These are phyloP conservation scores for Lutjanus argentimaculatus DNA, from an alignment of 2,797 vertebrate species.

Conservation along the genomic window DNA sequence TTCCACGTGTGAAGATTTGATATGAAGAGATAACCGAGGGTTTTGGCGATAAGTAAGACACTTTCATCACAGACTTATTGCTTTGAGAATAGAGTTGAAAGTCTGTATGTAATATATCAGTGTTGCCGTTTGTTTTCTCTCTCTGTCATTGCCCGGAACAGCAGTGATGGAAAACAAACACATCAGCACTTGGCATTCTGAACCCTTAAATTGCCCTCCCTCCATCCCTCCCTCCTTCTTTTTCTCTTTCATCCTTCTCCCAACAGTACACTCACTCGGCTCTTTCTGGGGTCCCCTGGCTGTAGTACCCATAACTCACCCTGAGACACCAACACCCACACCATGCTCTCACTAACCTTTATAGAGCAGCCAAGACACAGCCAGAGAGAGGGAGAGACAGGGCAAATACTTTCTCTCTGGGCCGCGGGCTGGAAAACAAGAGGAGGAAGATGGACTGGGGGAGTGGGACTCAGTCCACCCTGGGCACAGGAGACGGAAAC, in stretches of 20 bases:
- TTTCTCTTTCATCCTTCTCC: conserved; percentile 85
- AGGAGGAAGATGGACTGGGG: conserved; percentile 60
- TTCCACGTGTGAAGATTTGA: conserved; percentile 53
- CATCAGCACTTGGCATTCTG: conserved; percentile 89
- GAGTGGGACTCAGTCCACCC: conserved; percentile 53
- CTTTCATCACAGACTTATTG: conserved; percentile 76
- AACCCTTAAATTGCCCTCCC: conserved; percentile 85
- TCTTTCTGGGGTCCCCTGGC: conserved; percentile 86
- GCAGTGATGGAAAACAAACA: conserved; percentile 89
- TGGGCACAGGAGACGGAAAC: conserved; percentile 66
- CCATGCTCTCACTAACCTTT: conserved; percentile 85
- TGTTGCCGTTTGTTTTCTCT: conserved; percentile 82
- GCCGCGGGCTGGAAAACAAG: conserved; percentile 76
- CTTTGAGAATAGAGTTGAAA: conserved; percentile 78
- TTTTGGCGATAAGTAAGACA: conserved; percentile 70
- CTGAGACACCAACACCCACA: conserved; percentile 86
- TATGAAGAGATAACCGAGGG: conserved; percentile 65
- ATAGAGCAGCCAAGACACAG: conserved; percentile 82
- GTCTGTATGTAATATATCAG: conserved; percentile 85
- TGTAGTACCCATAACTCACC: conserved; percentile 88
- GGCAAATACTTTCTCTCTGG: conserved; percentile 82
- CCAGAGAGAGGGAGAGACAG: conserved; percentile 73
- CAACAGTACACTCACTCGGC: conserved; percentile 82
- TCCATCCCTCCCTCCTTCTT: conserved; percentile 68
- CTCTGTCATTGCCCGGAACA: conserved; percentile 86